Percentiles rank a stretch among this genome's conserved stretches.
These are phyloP conservation scores for Brienomyrus longianalis DNA, from an alignment of 2,113 vertebrate genomes.

Conservation along the genomic window DNA sequence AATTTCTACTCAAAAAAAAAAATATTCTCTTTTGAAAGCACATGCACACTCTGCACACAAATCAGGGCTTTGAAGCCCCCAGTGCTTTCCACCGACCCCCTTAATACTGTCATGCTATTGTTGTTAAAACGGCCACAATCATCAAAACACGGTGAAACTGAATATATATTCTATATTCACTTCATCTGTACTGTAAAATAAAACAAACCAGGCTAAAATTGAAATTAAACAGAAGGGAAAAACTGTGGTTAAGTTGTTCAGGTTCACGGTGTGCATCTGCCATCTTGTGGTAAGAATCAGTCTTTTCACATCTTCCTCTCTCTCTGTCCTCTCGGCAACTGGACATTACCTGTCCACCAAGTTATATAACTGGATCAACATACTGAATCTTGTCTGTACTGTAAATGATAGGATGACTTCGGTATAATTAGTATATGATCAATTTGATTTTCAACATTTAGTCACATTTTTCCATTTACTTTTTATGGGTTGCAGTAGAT, in stretches of 20 bases:
- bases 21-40: not conserved
- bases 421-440: not conserved
- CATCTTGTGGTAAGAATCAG: not conserved
- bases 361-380: not conserved
- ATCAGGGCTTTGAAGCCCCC: not conserved
- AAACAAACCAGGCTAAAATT: not conserved
- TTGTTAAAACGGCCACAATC: not conserved
- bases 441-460: not conserved
- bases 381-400: not conserved
- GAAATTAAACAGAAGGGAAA: not conserved
- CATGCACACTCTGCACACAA: not conserved
- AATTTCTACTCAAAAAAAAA: not conserved
- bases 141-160: not conserved
- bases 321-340: not conserved
- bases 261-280: not conserved
- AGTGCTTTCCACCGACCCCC: not conserved
- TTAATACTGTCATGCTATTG: not conserved
- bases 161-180: not conserved
- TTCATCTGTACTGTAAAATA: not conserved
- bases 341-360: not conserved
- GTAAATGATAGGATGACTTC: not conserved
- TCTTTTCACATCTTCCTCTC: not conserved
- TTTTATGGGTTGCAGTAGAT: not conserved
- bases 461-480: not conserved
- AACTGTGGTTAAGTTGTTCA: not conserved